phyloP scores from a whole-genome alignment of 35 echinoderm and acorn worm genomes.

The Apostichopus parvimensis region DNA sequence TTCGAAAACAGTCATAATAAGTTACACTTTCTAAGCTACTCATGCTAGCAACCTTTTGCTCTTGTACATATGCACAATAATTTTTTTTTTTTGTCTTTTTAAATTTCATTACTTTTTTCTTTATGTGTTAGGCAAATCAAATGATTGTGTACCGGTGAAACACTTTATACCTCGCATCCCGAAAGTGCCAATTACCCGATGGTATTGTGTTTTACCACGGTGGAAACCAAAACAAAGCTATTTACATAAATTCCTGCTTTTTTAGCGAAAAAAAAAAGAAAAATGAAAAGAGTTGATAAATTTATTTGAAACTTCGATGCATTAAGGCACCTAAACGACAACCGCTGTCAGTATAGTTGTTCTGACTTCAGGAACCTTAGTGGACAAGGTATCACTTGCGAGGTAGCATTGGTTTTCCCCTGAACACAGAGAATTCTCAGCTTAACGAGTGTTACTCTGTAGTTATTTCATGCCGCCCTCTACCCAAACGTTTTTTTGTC shows the following conservation, averaged over 20 bases:
- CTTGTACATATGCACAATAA: neutral
- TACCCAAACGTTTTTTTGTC: slow-evolving; percentile 31
- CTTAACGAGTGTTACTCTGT: slow-evolving; percentile 33
- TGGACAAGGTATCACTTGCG: slow-evolving; percentile 41
- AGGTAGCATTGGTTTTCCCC: slow-evolving; percentile 55
- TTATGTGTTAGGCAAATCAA: slow-evolving; percentile 3
- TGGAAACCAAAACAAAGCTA: slow-evolving; percentile 56
- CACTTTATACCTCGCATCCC: slow-evolving; percentile 13
- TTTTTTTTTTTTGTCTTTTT: neutral
- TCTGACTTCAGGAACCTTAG: slow-evolving; percentile 45
- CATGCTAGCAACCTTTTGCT: neutral
- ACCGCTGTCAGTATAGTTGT: slow-evolving; percentile 2
- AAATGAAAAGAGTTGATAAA: slow-evolving; percentile 47
- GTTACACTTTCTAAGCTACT: neutral
- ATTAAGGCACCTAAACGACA: slow-evolving; percentile 54
- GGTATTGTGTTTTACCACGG: slow-evolving; percentile 23
- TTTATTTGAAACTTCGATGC: slow-evolving; percentile 58
- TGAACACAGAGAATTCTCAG: slow-evolving; percentile 36
- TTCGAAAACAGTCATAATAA: no score
- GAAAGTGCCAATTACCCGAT: slow-evolving; percentile 19
- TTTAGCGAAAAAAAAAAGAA: slow-evolving; percentile 41
- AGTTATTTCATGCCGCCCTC: slow-evolving; percentile 40
- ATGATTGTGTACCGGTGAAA: slow-evolving; percentile 31
- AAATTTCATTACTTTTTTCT: neutral
- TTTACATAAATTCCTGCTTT: slow-evolving; percentile 60